A percentile compares a stretch with the other conserved stretches of the same genome.
These are phyloP conservation scores for Unio pictorum DNA, from an alignment of 2,888 invertebrate species.

Conservation along the genomic window DNA sequence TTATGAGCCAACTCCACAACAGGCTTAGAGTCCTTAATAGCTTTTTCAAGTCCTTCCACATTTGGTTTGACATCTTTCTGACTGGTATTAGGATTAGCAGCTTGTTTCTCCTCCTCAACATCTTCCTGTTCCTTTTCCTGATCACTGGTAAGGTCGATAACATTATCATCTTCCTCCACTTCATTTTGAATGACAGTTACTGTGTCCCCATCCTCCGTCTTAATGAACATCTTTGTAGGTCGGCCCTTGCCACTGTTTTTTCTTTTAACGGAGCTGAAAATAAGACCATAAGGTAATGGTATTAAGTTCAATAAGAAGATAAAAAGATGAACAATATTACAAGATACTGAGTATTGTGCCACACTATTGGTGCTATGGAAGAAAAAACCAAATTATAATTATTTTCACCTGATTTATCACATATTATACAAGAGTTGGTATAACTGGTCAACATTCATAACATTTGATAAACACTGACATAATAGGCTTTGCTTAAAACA, in stretches of 20 bases:
- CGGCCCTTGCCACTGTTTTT: neutral
- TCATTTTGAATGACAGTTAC: conserved; percentile 32
- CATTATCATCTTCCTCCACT: conserved; percentile 3
- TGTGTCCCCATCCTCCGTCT: conserved; percentile 53
- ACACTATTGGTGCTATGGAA: too few species aligned
- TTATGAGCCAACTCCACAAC: conserved; percentile 9
- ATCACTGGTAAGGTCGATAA: conserved; percentile 42
- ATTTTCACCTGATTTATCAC: too few species aligned
- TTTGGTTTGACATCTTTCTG: conserved; percentile 16
- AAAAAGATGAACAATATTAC: too few species aligned
- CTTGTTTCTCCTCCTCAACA: neutral
- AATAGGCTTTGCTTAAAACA: too few species aligned
- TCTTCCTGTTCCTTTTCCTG: conserved; percentile 11
- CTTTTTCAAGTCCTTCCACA: conserved; percentile 13
- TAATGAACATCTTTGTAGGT: conserved; percentile 35
- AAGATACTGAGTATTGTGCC: too few species aligned
- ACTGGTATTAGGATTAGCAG: neutral
- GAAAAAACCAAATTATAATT: too few species aligned
- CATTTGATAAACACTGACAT: too few species aligned
- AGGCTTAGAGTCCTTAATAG: neutral
- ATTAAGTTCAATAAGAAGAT: too few species aligned
- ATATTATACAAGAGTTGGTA: too few species aligned
- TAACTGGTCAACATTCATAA: too few species aligned
- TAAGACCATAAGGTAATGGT: neutral
- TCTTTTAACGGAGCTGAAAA: neutral